Evolutionary conservation across 2,888 invertebrate species (phyloP).

Genomic region (Campopleginae sp.): DNA sequence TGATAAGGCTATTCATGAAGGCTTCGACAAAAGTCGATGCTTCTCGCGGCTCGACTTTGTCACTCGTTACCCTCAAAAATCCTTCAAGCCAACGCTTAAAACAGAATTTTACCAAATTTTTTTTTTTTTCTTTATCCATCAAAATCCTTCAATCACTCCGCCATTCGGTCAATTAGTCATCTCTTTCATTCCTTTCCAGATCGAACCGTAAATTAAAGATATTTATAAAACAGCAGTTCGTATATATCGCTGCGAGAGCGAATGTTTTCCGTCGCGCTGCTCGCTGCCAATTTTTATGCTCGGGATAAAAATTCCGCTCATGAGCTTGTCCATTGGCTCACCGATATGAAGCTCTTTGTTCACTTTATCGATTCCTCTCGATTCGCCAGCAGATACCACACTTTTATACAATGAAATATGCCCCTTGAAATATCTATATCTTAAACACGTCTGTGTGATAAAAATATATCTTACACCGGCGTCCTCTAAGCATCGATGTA

Average conservation of each 20-base stretch:
- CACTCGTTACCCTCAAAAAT: neutral
- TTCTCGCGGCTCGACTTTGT: neutral
- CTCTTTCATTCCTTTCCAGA: neutral
- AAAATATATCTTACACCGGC: constrained; percentile 11
- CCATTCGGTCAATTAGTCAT: neutral
- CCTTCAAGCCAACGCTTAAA: neutral
- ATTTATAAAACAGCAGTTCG: neutral
- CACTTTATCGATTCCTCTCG: constrained; percentile 17
- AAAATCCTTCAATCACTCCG: neutral
- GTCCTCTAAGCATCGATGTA: constrained; percentile 1
- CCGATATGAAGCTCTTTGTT: constrained; percentile 14
- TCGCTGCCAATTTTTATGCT: constrained; percentile 20
- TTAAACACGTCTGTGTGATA: neutral
- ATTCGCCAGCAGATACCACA: constrained; percentile 12
- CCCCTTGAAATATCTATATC: neutral
- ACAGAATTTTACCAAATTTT: neutral
- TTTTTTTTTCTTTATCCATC: neutral
- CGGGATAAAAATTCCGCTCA: constrained; percentile 1
- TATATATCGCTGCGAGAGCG: neutral
- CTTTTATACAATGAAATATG: constrained; percentile 20
- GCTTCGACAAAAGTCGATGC: constrained; percentile 38
- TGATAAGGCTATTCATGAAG: constrained; percentile 57
- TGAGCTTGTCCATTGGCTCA: constrained; percentile 3
- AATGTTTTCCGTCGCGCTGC: neutral
- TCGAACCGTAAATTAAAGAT: neutral